A percentile compares a stretch with the other conserved stretches of the same genome.
phyloP scores from a whole-genome alignment of 2,113 vertebrate genomes.

The Hemibagrus wyckioides region DNA sequence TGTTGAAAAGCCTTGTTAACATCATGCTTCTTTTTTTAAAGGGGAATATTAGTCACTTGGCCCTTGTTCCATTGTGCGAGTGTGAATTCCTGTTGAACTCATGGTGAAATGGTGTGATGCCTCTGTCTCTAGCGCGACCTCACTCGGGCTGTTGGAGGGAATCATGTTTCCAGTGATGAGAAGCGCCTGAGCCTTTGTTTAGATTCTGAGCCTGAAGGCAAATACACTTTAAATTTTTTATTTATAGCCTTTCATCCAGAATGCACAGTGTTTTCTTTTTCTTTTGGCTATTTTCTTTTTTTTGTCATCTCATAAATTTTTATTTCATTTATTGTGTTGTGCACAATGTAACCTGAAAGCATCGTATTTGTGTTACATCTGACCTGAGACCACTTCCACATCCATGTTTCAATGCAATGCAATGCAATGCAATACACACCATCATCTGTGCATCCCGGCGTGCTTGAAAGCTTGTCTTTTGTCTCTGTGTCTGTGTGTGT shows the following conservation, averaged over 20 bases:
- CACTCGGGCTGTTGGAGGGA: slow-evolving; percentile 70
- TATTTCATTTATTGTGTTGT: neutral
- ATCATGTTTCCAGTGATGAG: slow-evolving; percentile 65
- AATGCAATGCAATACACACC: neutral
- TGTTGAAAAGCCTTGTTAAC: neutral
- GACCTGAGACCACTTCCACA: neutral
- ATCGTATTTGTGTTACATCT: neutral
- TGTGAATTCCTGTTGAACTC: slow-evolving; percentile 30
- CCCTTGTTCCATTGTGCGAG: slow-evolving; percentile 41
- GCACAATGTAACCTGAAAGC: neutral
- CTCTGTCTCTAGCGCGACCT: slow-evolving; percentile 73
- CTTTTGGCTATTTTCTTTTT: neutral
- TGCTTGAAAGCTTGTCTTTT: slow-evolving; percentile 60
- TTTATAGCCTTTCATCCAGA: neutral
- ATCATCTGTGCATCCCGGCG: slow-evolving; percentile 28
- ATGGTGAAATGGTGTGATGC: slow-evolving; percentile 7
- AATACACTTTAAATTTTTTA: neutral
- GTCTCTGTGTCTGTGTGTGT: slow-evolving; percentile 17
- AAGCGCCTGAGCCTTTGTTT: slow-evolving; percentile 72
- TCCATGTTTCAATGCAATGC: neutral
- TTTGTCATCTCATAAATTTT: neutral
- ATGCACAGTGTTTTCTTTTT: neutral
- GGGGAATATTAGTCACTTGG: neutral
- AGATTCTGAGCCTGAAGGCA: slow-evolving; percentile 34
- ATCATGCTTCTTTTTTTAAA: neutral